Percentiles rank a stretch among this genome's conserved stretches.
Evolutionary conservation across 2,888 invertebrate genomes (phyloP).

Genomic region (Brachyptera risi): DNA sequence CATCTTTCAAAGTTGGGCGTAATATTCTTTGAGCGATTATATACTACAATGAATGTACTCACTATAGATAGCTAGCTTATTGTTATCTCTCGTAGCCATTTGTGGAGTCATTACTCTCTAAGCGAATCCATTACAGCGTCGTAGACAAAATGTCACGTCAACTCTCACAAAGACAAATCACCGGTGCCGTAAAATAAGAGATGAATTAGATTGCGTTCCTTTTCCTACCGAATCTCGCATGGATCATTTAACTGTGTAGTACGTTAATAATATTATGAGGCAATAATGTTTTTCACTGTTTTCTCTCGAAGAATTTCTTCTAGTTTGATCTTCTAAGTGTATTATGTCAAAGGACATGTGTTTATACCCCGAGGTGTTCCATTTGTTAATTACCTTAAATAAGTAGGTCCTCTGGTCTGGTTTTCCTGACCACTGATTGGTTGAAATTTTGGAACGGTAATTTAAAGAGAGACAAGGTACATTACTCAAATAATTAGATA

Average conservation of each 20-base stretch:
- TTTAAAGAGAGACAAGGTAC: too few species aligned
- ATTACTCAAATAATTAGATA: too few species aligned
- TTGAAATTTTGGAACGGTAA: too few species aligned
- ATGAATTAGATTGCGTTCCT: neutral
- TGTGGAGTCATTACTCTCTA: too few species aligned
- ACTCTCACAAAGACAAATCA: neutral
- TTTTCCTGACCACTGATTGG: too few species aligned
- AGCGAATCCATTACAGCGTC: too few species aligned
- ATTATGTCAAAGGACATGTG: neutral
- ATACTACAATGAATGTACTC: too few species aligned
- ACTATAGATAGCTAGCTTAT: too few species aligned
- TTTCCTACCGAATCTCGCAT: neutral
- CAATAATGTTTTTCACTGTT: neutral
- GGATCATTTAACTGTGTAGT: neutral
- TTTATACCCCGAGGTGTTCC: neutral
- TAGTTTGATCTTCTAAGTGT: neutral
- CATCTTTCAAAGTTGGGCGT: too few species aligned
- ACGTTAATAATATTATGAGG: neutral
- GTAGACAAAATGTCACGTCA: too few species aligned
- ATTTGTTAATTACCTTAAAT: neutral
- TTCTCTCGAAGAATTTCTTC: neutral
- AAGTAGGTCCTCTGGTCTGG: neutral
- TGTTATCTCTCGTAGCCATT: too few species aligned
- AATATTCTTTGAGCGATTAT: too few species aligned
- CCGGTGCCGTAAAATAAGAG: neutral